Percentiles rank a stretch among this genome's conserved stretches.
Conservation (phyloP, 64 coral and sea anemone species). For the Porites lutea region DNA sequence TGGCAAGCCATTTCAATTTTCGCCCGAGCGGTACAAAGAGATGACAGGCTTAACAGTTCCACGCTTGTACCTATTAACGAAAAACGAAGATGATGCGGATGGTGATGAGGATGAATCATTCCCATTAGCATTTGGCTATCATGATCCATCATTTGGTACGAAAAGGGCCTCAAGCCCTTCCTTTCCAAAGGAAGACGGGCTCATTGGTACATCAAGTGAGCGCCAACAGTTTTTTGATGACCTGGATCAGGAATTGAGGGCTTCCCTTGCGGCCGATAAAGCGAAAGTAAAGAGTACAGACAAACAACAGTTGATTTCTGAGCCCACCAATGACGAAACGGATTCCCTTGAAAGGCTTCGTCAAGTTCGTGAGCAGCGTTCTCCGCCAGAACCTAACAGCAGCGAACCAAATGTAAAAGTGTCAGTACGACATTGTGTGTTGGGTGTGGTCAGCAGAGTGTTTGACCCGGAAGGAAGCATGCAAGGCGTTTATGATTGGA, state of each 20-base stretch:
- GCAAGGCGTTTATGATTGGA: constrained; percentile 29
- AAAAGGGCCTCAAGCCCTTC: too few species aligned
- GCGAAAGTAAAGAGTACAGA: not conserved
- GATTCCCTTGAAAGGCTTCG: constrained; percentile 24
- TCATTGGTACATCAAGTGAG: constrained; percentile 19
- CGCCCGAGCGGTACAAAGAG: not conserved
- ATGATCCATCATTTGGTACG: too few species aligned
- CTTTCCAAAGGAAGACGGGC: not conserved
- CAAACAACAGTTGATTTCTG: too few species aligned
- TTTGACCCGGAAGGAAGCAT: constrained; percentile 14
- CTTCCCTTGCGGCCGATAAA: not conserved
- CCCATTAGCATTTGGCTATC: too few species aligned
- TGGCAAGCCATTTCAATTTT: not conserved
- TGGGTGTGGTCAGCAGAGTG: not conserved
- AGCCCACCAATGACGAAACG: too few species aligned
- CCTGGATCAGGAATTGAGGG: not conserved
- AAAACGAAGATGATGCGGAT: not conserved
- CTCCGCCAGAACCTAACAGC: constrained; percentile 21
- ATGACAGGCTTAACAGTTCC: not conserved
- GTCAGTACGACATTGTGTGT: not conserved
- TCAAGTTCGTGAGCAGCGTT: not conserved
- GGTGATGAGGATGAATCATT: not conserved
- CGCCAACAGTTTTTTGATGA: not conserved
- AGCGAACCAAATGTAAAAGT: constrained; percentile 1
- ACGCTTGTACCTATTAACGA: not conserved